Percentiles rank a stretch among this genome's conserved stretches.
These are phyloP conservation scores for Cynopterus brachyotis DNA, from an alignment of 2,113 vertebrate genomes.

Conservation along the genomic window DNA sequence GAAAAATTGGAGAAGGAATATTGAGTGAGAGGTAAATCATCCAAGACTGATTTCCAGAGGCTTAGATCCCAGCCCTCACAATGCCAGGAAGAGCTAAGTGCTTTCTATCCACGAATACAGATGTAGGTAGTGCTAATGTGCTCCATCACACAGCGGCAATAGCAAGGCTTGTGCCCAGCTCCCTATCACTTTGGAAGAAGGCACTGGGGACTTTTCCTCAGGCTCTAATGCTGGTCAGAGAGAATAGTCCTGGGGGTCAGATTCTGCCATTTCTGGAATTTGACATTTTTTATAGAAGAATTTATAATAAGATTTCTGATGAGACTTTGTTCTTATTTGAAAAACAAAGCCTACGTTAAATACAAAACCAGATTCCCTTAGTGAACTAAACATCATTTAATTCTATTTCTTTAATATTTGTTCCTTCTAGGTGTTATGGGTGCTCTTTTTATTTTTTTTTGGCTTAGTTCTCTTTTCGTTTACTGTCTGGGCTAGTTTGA, in stretches of 20 bases:
- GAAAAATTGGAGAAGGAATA: background rate
- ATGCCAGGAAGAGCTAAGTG: background rate
- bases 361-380: background rate
- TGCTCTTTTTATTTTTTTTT: background rate
- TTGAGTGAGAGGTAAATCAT: background rate
- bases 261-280: background rate
- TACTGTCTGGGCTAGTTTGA: background rate
- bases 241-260: background rate
- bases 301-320: background rate
- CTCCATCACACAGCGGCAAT: too few species aligned
- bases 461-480: background rate
- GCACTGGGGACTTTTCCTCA: background rate
- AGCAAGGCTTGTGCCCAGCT: background rate
- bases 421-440: background rate
- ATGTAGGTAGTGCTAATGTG: background rate
- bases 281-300: background rate
- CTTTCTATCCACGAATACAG: rapidly evolving
- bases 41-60: background rate
- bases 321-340: background rate
- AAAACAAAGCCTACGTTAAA: constrained; percentile 21
- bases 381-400: background rate
- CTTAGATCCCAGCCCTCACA: background rate
- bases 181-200: background rate
- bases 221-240: background rate
- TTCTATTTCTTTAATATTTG: background rate